These are phyloP conservation scores for Scarus forsteni DNA, from an alignment of 2,797 vertebrate genomes.

Conservation along the genomic window DNA sequence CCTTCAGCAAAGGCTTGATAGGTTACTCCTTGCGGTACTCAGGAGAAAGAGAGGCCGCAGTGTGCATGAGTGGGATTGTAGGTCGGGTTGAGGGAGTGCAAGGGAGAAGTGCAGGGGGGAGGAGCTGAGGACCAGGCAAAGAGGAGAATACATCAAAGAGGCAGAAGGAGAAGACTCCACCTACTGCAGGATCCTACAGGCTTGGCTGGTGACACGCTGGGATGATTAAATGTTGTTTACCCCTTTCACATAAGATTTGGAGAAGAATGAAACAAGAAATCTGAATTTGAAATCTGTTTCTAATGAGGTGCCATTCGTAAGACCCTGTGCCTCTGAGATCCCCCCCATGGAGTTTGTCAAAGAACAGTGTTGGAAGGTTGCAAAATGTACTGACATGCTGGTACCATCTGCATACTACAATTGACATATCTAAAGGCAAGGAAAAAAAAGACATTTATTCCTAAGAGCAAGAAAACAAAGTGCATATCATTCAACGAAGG, in stretches of 20 bases:
- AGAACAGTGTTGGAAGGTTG: constrained; percentile 68
- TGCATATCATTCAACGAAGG: constrained; percentile 37
- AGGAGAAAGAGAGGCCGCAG: constrained; percentile 83
- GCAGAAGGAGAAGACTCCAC: constrained; percentile 75
- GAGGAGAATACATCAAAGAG: constrained; percentile 77
- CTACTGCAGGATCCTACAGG: constrained; percentile 77
- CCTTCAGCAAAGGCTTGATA: constrained; percentile 99
- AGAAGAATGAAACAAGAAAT: constrained; percentile 52
- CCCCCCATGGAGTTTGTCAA: constrained; percentile 71
- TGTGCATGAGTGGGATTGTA: constrained; percentile 80
- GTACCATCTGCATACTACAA: constrained; percentile 66
- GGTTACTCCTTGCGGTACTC: constrained; percentile 99
- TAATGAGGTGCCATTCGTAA: constrained; percentile 70
- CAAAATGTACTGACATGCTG: constrained; percentile 68
- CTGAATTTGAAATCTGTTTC: constrained; percentile 49
- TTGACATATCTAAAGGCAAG: constrained; percentile 58
- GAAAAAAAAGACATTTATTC: constrained; percentile 29
- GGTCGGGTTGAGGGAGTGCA: constrained; percentile 76
- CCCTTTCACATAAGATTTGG: constrained; percentile 46
- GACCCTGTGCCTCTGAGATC: constrained; percentile 72
- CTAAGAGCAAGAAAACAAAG: constrained; percentile 47
- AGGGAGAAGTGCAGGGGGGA: constrained; percentile 76
- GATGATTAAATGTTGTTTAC: constrained; percentile 68
- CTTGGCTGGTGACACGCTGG: constrained; percentile 68
- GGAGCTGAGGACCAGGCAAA: constrained; percentile 79